These are phyloP conservation scores for Melangyna quadrimaculata DNA, from an alignment of 2,888 invertebrate genomes.

Conservation along the genomic window DNA sequence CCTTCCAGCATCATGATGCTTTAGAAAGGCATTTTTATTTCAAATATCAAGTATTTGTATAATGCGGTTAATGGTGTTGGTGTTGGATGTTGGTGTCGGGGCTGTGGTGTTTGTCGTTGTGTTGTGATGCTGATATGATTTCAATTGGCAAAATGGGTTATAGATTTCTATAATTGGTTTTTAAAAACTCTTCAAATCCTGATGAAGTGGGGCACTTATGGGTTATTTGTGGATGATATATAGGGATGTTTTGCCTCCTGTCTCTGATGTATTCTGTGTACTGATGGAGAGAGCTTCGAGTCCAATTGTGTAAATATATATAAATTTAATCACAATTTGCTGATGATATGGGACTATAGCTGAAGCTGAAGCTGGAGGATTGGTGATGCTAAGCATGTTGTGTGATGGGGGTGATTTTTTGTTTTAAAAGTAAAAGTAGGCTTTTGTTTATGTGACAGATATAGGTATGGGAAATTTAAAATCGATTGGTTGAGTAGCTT, in stretches of 20 bases:
- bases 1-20: constrained; percentile 16
- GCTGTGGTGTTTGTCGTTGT: not conserved
- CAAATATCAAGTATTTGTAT: not conserved
- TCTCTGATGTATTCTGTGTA: not conserved
- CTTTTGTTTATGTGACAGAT: constrained; percentile 15
- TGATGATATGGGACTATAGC: not conserved
- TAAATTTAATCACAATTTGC: not conserved
- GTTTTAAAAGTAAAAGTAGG: not conserved
- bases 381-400: not conserved
- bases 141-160: constrained; percentile 66
- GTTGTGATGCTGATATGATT: constrained; percentile 42
- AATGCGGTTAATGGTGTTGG: not conserved
- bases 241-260: not conserved
- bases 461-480: not conserved
- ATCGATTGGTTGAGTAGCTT: constrained; percentile 10
- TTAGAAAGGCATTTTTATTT: constrained; percentile 28
- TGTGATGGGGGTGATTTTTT: not conserved
- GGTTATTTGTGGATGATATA: constrained; percentile 35
- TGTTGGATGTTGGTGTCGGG: not conserved
- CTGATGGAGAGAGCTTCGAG: not conserved
- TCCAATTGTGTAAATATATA: constrained; percentile 3
- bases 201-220: constrained; percentile 60
- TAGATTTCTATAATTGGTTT: constrained; percentile 63
- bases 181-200: constrained; percentile 53
- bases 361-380: too few species aligned